phyloP scores from a whole-genome alignment of 2,113 vertebrate genomes.

The Melanerpes formicivorus region DNA sequence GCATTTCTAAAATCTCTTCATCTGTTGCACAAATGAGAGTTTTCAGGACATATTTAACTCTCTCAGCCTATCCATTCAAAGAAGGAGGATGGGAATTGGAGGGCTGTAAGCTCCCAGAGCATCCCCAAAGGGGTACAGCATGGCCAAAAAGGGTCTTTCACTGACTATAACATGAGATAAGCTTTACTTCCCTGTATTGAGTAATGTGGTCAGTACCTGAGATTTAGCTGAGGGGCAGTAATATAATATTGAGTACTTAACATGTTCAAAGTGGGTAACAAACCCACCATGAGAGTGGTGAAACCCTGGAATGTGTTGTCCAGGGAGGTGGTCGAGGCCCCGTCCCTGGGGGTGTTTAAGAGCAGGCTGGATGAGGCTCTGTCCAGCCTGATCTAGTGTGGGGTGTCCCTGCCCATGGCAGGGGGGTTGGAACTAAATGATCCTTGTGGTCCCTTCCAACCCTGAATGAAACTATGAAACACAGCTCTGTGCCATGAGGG shows the following conservation, averaged over 20 bases:
- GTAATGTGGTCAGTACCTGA: not conserved
- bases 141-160: not conserved
- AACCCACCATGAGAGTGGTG: not conserved
- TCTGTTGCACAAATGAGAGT: constrained; percentile 37
- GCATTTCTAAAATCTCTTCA: constrained; percentile 44
- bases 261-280: not conserved
- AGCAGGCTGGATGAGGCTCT: no score
- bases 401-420: no score
- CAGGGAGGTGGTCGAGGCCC: no score
- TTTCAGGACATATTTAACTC: constrained; percentile 39
- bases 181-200: not conserved
- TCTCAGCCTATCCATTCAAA: not conserved
- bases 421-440: no score
- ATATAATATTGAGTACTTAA: not conserved
- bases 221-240: not conserved
- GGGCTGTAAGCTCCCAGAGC: not conserved
- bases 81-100: not conserved
- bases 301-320: no score
- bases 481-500: not conserved
- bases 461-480: not conserved
- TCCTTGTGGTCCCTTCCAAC: no score
- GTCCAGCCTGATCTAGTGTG: no score
- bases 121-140: not conserved
- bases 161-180: not conserved
- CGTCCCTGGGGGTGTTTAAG: no score